Percentiles rank a stretch among this genome's conserved stretches.
These are phyloP conservation scores for Artemia sp. DNA, from an alignment of 2,888 invertebrate species.

Conservation along the genomic window DNA sequence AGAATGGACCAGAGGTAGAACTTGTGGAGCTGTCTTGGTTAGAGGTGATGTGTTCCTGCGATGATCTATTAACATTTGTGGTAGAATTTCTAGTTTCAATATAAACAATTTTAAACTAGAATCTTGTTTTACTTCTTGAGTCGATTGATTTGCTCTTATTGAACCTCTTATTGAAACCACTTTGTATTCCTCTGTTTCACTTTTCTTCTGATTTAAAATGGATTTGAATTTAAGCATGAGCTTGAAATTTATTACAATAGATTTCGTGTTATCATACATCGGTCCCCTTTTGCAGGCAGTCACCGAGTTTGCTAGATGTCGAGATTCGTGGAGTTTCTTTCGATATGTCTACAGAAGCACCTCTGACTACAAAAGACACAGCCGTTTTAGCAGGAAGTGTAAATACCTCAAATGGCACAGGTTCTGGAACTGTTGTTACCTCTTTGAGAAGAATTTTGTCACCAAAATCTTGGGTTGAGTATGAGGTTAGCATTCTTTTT, in stretches of 20 bases:
- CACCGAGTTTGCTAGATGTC: slow-evolving; percentile 47
- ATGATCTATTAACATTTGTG: too few species aligned
- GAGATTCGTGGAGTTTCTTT: slow-evolving; percentile 87
- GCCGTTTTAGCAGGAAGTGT: slow-evolving; percentile 47
- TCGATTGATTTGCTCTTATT: too few species aligned
- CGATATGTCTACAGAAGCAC: slow-evolving; percentile 80
- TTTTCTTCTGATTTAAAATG: neutral
- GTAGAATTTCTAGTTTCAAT: too few species aligned
- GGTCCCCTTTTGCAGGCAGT: slow-evolving; percentile 33
- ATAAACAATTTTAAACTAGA: too few species aligned
- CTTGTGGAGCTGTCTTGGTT: too few species aligned
- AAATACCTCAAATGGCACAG: slow-evolving; percentile 67
- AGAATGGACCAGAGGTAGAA: too few species aligned
- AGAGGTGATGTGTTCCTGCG: too few species aligned
- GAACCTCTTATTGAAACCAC: neutral
- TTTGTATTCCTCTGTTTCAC: neutral
- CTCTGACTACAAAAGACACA: slow-evolving; percentile 67
- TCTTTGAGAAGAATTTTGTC: slow-evolving; percentile 58
- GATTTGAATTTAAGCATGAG: slow-evolving; percentile 17
- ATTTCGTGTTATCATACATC: neutral
- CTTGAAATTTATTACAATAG: slow-evolving; percentile 7
- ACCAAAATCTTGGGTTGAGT: slow-evolving; percentile 71
- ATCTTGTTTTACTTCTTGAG: too few species aligned
- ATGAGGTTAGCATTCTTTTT: slow-evolving; percentile 40
- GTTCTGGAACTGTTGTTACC: slow-evolving; percentile 52